Evolutionary conservation across 2,797 vertebrate genomes (phyloP), one percentile per base, ranked within the genome.

Genomic region (Choloepus didactylus): DNA sequence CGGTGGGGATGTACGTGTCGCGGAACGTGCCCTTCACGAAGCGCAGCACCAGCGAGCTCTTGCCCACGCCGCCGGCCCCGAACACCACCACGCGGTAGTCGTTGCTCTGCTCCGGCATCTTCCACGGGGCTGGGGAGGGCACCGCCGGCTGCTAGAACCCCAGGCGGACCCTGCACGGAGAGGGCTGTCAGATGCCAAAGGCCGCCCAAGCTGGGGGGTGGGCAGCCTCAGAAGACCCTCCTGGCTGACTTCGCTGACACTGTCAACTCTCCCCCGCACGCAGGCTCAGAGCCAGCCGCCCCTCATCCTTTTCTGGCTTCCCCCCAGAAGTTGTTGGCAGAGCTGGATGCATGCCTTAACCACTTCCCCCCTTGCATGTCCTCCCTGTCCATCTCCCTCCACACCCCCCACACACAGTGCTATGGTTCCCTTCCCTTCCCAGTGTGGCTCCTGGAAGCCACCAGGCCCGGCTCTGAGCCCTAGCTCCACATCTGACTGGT

Each of bases 41-140:
- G 91, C 99, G 99, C 91, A 99, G 99, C 92, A 99, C 99, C 98
- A 99, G 98, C 7, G 99, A 99, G 98, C 99, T 99, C 98, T 99
- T 99, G 70, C 99, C 99, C 56, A 99, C 99, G 6, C 99, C 99
- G 0, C 99, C 99, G 0, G 99, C 99, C 0, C 99, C 99, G 0
- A 99, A 99, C 98, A 99, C 99, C 98, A 99, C 99, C 99, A 99
- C 99, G 0, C 99, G 99, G 98, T 99, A 99, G 95, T 99, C 99
- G 79, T 99, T 99, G 98, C 99, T 99, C 97, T 99, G 99, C 98
- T 99, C 99, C 10, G 99, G 99, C 99, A 99, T 99, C 97, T 98
- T 99, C 98, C 97, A 96, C 44, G 46, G 16, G n/a, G 97, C 88
- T 96, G 73, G 23, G 2, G 5, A 77, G 82, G 87, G 76, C 8